Base-by-base conservation (phyloP, 2,888 invertebrate species). In the Plusia festucae region DNA sequence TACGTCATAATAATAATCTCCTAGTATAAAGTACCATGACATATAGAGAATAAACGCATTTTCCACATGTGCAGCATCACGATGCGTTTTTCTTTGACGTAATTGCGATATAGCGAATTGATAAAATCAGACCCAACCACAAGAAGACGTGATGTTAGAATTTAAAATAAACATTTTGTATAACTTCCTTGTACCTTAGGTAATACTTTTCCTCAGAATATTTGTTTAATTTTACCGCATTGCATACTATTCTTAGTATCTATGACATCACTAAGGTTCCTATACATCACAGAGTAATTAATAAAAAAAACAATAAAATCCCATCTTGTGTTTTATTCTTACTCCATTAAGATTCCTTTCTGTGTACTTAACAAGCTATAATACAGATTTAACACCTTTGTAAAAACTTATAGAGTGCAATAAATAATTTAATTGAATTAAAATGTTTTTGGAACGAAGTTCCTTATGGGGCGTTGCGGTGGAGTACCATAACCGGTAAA, bases 111-210 rank as follows among this genome's bases (percentile, higher is more conserved):
- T 59, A 40, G 20, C 9, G 49, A 70, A 54, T 51, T 57, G 53
- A 60, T 63, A 44, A 57, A 58, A 67, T 59, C 40, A 60, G 53
- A 53, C 11, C 32, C 54, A 54, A 76, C 77, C 77, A 63, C 73
- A 76, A n/a, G 0, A 15, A 57, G 46, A 15, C 77, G 67, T 76
- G 73, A 67, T 60, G 34, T 46, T 57, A 32, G 8, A 52, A 16
- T 54, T 53, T 20, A 62, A 60, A 27, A 27, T 27, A 27, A 51
- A 46, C 15, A 30, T 44, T 53, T 53, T 53, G 24, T 6, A 56
- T 63, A 53, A 46, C 13, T 70, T 71, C 65, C 76, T 73, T 58
- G 60, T 65, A 40, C 34, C 65, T 30, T 9, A 24, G 24, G 24
- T 30, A 30, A 65, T 40, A 34, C 49, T 18, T 30, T 61, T 62